These are phyloP conservation scores for Prunella himalayana DNA, from an alignment of 2,113 vertebrate species.

Conservation along the genomic window DNA sequence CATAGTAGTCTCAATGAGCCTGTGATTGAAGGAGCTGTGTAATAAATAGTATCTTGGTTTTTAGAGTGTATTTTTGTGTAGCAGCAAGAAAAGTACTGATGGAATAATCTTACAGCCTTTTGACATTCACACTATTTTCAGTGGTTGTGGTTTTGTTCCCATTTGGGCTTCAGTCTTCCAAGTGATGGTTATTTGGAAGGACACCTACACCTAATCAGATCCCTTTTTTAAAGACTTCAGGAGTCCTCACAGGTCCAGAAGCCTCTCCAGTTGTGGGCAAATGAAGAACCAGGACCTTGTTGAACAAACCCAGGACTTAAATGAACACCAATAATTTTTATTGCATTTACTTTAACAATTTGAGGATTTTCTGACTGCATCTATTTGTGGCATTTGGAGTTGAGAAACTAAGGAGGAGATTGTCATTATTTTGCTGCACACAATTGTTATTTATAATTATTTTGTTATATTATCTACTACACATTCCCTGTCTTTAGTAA, in stretches of 20 bases:
- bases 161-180: not conserved
- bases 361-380: not conserved
- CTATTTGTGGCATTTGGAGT: not conserved
- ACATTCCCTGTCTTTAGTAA: not conserved
- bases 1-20: not conserved
- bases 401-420: not conserved
- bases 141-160: not conserved
- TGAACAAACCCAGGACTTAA: not conserved
- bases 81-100: not conserved
- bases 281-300: not conserved
- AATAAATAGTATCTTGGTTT: not conserved
- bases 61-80: not conserved
- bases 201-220: not conserved
- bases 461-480: not conserved
- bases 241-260: not conserved
- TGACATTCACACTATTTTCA: not conserved
- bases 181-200: not conserved
- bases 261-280: not conserved
- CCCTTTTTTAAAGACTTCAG: not conserved
- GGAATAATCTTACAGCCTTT: not conserved
- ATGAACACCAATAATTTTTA: not conserved
- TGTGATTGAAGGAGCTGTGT: not conserved
- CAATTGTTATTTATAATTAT: not conserved
- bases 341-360: not conserved
- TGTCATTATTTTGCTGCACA: not conserved